These are phyloP conservation scores for Trichoplusia ni DNA, from an alignment of 1,140 invertebrate genomes.

Conservation along the genomic window DNA sequence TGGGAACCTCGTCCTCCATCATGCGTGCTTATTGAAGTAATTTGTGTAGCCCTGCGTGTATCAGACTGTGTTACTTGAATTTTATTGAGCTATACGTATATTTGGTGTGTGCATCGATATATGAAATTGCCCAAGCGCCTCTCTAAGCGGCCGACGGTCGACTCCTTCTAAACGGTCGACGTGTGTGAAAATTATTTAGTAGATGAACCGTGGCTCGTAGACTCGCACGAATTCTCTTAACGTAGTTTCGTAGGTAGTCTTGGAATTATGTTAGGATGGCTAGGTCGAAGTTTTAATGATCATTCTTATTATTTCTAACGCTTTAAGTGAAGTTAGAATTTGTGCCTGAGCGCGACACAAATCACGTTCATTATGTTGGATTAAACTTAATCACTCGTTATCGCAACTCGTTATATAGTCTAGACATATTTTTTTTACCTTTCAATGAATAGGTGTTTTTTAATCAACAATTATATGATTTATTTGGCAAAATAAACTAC, in stretches of 20 bases:
- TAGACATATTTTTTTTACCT: too few relatives aligned
- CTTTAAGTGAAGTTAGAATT: constrained; percentile 2
- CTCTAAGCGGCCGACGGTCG: not conserved
- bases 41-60: constrained; percentile 60
- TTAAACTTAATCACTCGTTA: too few relatives aligned
- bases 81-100: constrained; percentile 35
- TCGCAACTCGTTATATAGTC: too few relatives aligned
- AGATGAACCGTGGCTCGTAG: not conserved
- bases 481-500: too few relatives aligned
- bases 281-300: constrained; percentile 16
- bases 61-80: constrained; percentile 32
- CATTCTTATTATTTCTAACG: not conserved
- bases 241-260: not conserved
- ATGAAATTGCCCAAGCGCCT: constrained; percentile 5
- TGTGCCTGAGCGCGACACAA: not conserved
- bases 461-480: too few relatives aligned
- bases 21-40: constrained; percentile 78
- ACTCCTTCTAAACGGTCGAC: too few relatives aligned
- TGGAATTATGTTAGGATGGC: not conserved
- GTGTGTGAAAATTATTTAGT: constrained; percentile 15
- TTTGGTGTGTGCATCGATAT: not conserved
- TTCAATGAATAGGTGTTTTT: too few relatives aligned
- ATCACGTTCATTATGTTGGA: not conserved
- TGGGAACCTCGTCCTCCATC: constrained; percentile 69
- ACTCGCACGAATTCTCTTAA: constrained; percentile 4